Conservation (phyloP, 2,888 invertebrate genomes). For the Antheraea yamamai region DNA sequence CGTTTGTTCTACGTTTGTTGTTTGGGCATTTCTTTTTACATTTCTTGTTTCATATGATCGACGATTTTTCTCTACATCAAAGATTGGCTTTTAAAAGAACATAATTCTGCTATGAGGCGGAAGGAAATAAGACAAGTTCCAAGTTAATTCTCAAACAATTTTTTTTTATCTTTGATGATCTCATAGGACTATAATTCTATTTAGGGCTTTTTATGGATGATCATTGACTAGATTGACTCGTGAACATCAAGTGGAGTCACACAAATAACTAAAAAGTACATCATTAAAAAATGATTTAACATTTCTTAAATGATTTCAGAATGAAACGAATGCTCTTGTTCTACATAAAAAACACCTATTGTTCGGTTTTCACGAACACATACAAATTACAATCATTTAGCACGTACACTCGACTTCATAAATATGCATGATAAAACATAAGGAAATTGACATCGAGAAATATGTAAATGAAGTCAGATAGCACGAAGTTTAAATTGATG, state of each 20-base stretch:
- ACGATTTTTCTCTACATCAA: background rate
- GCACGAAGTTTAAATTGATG: conserved; percentile 12
- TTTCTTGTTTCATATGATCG: background rate
- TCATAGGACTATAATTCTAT: background rate
- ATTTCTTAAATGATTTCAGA: background rate
- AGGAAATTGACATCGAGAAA: conserved; percentile 13
- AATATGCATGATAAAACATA: conserved; percentile 12
- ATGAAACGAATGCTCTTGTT: background rate
- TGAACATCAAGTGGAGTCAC: background rate
- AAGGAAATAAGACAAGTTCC: background rate
- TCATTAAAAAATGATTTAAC: background rate
- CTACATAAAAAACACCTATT: conserved; percentile 23
- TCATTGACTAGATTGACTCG: background rate
- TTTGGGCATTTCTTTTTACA: background rate
- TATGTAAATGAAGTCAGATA: conserved; percentile 13
- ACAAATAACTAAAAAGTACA: background rate
- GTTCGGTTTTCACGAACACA: conserved; percentile 40
- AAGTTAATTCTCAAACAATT: background rate
- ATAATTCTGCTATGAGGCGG: background rate
- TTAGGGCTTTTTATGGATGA: background rate
- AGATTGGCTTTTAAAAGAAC: background rate
- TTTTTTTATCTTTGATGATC: background rate
- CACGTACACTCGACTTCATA: conserved; percentile 28
- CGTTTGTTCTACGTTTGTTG: background rate
- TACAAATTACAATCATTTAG: conserved; percentile 55